Base-by-base conservation (phyloP, 2,797 vertebrate species). In the Myotis vivesi region DNA sequence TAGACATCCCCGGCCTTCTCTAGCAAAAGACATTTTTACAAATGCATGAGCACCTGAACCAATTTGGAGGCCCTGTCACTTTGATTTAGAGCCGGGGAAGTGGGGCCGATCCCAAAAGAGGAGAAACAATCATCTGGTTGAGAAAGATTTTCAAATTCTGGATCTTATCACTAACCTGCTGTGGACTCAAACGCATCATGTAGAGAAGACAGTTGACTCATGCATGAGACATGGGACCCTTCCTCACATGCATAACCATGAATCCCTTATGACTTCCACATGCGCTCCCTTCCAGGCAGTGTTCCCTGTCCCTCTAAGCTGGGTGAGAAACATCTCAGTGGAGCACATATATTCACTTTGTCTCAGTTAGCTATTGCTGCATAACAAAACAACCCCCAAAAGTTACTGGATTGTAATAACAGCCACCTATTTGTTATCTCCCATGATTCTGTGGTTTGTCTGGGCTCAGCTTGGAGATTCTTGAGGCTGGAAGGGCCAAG, bases 21-120 rank as follows among this genome's bases (percentile, higher is more conserved):
- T 91, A 89, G 95, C 94, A 73, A 91, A 94, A 97, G 97, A 92
- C 94, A 75, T 80, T 15, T 12, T 87, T 92, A 97, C 96, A 97
- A 97, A 81, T 0, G 85, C 92, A 66, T 72, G 96, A 87, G 93
- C 92, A 90, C 97, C 97, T 96, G 97, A 96, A 95, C 91, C 94
- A 96, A 87, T 93, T 89, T 68, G 41, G 89, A 90, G 79, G 77
- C 51, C 89, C 86, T 95, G 92, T 95, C 95, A 93, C 49, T 91
- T 93, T 25, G 76, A 97, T 97, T 94, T 98, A 98, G 96, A 97
- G 96, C 96, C 46, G 0, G 51, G 82, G 55, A 77, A 59, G 91
- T 83, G 75, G 94, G 95, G 68, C 95, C 77, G 91, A 95, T 97
- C 96, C 94, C 20, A 7, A 89, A 94, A 94, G 91, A 95, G 92